Base-by-base conservation (phyloP, 2,113 vertebrate species). In the Oncorhynchus masou region DNA sequence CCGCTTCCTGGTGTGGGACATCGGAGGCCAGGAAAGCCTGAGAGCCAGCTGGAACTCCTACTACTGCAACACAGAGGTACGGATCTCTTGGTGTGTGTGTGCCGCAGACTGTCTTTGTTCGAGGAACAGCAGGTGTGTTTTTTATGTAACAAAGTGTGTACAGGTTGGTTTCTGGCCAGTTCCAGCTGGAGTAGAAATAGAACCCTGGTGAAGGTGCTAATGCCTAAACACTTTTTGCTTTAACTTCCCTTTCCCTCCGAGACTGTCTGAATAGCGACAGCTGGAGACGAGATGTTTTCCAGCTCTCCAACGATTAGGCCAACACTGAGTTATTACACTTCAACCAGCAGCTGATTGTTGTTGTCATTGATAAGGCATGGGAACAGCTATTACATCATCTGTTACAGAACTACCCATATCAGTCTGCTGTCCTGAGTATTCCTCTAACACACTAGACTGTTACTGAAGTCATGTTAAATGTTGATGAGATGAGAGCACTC, bases 1-100 rank as follows among this genome's bases (percentile, higher is more conserved):
- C 0, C 93, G 92, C 79, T 96, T 96, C 83, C 86, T 96, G 29
- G 88, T 95, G 76, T 96, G 95, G 95, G 95, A 96, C 67, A 93
- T 95, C 1, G 94, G 94, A 0, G 95, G 95, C 1, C 95, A 96
- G 87, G 94, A 95, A 54, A 92, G 88, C 25, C 91, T 96, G 29
- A 78, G 93, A 64, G 91, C 93, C 45, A 91, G 86, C 77, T 96
- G 95, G 95, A 92, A 79, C 81, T 92, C 91, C 0, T 95, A 96
- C 85, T 96, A 90, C 86, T 89, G 92, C 81, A 94, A 94, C 82
- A 92, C 94, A 0, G 94, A 96, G 94, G 95, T 96, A 85, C 75
- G 12, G n/a, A 69, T 45, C n/a, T 34, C 16, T 39, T 19, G 51
- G 5, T 62, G 59, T 62, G n/a, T 62, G n/a, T 62, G 59, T 62